A percentile compares a stretch with the other conserved stretches of the same genome.
Evolutionary conservation across 2,113 vertebrate species (phyloP).

Genomic region (Hippocampus barbouri): DNA sequence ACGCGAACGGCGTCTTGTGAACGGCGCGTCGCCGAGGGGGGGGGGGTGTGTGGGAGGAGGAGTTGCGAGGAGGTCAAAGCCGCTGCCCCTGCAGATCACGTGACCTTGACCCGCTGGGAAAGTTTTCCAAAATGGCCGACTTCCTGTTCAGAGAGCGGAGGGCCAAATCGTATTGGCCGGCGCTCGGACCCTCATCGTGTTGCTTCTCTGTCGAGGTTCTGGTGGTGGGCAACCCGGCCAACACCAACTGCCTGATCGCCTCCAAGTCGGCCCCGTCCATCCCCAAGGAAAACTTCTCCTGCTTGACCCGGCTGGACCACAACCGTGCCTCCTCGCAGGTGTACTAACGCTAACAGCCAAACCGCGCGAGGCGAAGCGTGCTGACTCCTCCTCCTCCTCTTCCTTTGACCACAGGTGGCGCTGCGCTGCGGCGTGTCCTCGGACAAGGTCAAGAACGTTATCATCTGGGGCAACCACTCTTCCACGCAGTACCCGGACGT

Average conservation of each 20-base stretch:
- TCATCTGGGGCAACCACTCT: conserved; percentile 99
- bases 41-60: no score
- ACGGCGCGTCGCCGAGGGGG: no score
- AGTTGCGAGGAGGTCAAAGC: no score
- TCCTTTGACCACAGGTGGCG: conserved; percentile 77
- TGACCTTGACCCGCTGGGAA: no score
- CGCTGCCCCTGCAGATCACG: neutral
- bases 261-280: conserved; percentile 94
- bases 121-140: no score
- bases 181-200: neutral
- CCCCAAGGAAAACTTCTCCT: conserved; percentile 97
- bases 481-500: conserved; percentile 98
- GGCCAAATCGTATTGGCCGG: no score
- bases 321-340: conserved; percentile 96
- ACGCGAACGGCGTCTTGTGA: no score
- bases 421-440: conserved; percentile 83
- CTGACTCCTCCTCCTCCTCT: neutral
- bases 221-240: conserved; percentile 96
- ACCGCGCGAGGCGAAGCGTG: neutral
- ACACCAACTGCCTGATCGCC: conserved; percentile 96
- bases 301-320: conserved; percentile 95
- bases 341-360: neutral
- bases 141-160: no score
- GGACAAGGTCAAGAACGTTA: conserved; percentile 88
- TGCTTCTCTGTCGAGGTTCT: conserved; percentile 77